These are phyloP conservation scores for Trididemnum miniatum DNA, from an alignment of 23 tunicate genomes.

Conservation along the genomic window DNA sequence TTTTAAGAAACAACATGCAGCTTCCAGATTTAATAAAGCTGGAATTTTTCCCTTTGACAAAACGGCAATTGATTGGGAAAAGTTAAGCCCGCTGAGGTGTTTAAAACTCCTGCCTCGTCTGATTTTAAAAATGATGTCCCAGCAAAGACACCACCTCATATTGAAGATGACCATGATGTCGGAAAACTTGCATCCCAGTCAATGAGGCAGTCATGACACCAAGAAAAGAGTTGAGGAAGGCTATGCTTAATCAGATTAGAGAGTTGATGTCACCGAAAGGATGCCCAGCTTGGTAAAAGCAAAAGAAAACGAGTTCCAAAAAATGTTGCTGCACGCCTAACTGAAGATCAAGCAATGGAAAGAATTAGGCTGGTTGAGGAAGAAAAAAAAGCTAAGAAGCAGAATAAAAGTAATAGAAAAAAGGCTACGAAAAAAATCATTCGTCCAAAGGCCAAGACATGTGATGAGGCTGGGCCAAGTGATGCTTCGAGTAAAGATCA, in stretches of 20 bases:
- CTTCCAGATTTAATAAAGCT: neutral
- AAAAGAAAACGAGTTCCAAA: neutral
- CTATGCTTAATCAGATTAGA: neutral
- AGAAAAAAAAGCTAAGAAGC: constrained; percentile 17
- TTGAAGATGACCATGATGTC: neutral
- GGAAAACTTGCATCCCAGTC: neutral
- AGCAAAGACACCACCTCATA: neutral
- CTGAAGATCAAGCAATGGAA: neutral
- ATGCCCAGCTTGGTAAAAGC: neutral
- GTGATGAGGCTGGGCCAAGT: neutral
- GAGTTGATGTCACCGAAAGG: constrained; percentile 3
- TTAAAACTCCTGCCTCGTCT: neutral
- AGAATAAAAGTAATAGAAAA: neutral
- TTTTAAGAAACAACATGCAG: neutral
- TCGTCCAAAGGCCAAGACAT: constrained; percentile 4
- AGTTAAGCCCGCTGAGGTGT: constrained; percentile 1
- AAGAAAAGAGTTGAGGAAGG: neutral
- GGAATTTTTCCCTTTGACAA: constrained; percentile 12
- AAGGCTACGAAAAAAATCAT: neutral
- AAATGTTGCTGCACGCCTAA: neutral
- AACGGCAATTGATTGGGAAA: constrained; percentile 10
- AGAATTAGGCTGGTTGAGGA: neutral
- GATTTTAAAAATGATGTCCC: neutral
- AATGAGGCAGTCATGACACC: neutral
- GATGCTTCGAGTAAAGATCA: neutral